Base-by-base conservation (phyloP, 2,113 vertebrate species). In the Tonatia bakeri region DNA sequence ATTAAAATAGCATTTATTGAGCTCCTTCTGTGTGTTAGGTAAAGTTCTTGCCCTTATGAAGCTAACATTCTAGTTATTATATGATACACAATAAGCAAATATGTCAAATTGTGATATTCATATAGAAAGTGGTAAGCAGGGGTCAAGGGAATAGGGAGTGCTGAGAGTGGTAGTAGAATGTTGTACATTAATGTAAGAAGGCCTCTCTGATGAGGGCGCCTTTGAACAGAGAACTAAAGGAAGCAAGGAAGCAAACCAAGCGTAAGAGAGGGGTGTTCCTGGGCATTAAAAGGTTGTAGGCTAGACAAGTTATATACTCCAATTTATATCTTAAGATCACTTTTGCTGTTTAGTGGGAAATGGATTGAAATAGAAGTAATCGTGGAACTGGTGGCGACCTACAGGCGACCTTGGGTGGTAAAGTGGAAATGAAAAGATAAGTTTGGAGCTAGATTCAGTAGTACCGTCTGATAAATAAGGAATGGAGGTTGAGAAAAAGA, bases 321-420 rank as follows among this genome's bases (percentile, higher is more conserved):
- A 45, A n/a, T 86, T 81, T 89, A 80, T 14, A 64, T 86, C 86
- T 64, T 56, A 82, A 92, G 76, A 20, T 79, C 28, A 69, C 24
- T 94, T 96, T 90, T 79, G 24, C 56, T 77, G 72, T 76, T 87
- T 80, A 56, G 12, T 87, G 20, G 36, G 50, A 90, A 92, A 65
- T 76, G 43, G 7, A 64, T 43, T 33, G 36, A 72, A 77, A 19
- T 61, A 19, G 40, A 87, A 5, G 8, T 43, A 33, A 72, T 33
- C 26, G 3, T 84, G 65, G 6, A 81, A 52, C 83, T 69, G 52
- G 65, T 80, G 61, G 24, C 70, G n/a, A 54, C 40, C 47, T 75
- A 13, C 1, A 4, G 56, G 40, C 24, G 10, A 79, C 47, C 5
- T 80, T 45, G 4, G 7, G 56, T 72, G 36, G 52, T 61, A 16